Evolutionary conservation across 2,113 vertebrate species (phyloP), one percentile per base, ranked within the genome.

Genomic region (Corythornis madagascariensis): DNA sequence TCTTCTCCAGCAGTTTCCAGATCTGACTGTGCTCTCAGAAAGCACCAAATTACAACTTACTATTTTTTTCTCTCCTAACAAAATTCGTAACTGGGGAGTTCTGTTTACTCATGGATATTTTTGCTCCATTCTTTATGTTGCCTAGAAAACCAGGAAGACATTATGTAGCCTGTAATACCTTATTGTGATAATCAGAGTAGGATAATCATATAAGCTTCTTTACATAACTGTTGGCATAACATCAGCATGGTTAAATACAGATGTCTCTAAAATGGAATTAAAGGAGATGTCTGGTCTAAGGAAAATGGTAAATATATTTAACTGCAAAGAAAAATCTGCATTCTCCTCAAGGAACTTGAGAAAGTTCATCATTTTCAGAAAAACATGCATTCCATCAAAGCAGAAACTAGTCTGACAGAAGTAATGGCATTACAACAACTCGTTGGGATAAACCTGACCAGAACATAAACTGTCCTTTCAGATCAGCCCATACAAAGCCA

Each of bases 231-330:
- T 48, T 90, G 61, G 76, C 57, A 50, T 64, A 88, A 84, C 8
- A 86, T 74, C 66, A 94, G 11, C 40, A 69, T 53, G 31, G 53
- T 90, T 60, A 86, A 86, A 94, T 57, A 91, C 21, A 61, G n/a
- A 11, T 84, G n/a, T 61, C 67, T 82, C 48, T 61, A 75, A 94
- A 94, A 93, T 61, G 29, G 45, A 35, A 92, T 95, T 94, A 90
- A 95, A 86, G 56, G 16, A 85, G 65, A n/a, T 56, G 42, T 6
- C 86, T 93, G 83, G 70, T 82, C 83, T 84, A 57, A 92, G 61
- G 26, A 83, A 94, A 88, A 60, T 1, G 61, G 35, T 25, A 6
- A 88, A 91, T 67, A 47, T 9, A 80, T 71, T 88, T 87, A 86
- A n/a, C 56, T 47, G 38, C 43, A 93, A 93, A 92, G 48, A 43